Percentiles rank a stretch among this genome's conserved stretches.
These are phyloP conservation scores for Battus philenor DNA, from an alignment of 1,140 invertebrate genomes.

Conservation along the genomic window DNA sequence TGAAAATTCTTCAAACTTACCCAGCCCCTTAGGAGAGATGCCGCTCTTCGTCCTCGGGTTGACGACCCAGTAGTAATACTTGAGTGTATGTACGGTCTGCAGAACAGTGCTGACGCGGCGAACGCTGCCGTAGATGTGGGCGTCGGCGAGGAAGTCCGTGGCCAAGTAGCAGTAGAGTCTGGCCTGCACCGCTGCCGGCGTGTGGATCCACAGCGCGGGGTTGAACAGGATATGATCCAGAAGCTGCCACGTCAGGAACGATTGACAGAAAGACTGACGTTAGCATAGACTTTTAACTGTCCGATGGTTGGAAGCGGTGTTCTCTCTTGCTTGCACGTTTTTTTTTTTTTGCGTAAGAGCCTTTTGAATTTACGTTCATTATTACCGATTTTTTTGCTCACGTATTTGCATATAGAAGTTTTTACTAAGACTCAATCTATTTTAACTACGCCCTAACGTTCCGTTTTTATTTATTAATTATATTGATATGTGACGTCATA, in stretches of 20 bases:
- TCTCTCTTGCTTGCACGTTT: conserved; percentile 48
- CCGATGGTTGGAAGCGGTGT: conserved; percentile 59
- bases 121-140: conserved; percentile 98
- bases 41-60: conserved; percentile 96
- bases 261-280: conserved; percentile 67
- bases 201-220: conserved; percentile 98
- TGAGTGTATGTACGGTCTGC: conserved; percentile 98
- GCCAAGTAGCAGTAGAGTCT: conserved; percentile 97
- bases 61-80: conserved; percentile 99
- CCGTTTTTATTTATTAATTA: too few relatives aligned
- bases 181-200: conserved; percentile 96
- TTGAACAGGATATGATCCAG: conserved; percentile 99
- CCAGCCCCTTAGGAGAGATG: conserved; percentile 94
- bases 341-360: too few relatives aligned
- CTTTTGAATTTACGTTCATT: too few relatives aligned
- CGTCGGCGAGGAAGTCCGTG: conserved; percentile 97
- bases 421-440: too few relatives aligned
- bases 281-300: conserved; percentile 66
- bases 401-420: too few relatives aligned
- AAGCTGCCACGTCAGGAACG: conserved; percentile 87
- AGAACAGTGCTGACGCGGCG: conserved; percentile 97
- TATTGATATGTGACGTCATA: too few relatives aligned
- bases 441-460: too few relatives aligned
- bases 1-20: too few relatives aligned
- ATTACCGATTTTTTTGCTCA: too few relatives aligned